phyloP scores from a whole-genome alignment of 2,113 vertebrate species.

The rabbit (Oryctolagus cuniculus) region DNA sequence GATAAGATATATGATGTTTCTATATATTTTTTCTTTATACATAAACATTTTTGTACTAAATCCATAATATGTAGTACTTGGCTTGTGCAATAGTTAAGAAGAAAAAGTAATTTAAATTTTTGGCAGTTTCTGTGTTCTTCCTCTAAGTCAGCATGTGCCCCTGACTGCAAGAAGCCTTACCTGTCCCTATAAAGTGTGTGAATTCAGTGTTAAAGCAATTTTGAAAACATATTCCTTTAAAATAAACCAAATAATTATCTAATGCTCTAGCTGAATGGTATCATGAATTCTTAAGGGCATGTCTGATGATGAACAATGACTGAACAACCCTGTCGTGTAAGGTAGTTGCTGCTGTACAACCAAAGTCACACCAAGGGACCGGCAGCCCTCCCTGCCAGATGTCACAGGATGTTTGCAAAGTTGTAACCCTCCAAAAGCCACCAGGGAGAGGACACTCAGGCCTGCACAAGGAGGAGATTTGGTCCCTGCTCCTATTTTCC shows the following conservation, averaged over 20 bases:
- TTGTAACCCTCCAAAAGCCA: not conserved
- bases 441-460: not conserved
- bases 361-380: not conserved
- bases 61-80: not conserved
- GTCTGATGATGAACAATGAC: not conserved
- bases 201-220: not conserved
- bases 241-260: not conserved
- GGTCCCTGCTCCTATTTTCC: not conserved
- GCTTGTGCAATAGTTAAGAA: not conserved
- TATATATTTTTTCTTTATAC: not conserved
- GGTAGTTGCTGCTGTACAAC: not conserved
- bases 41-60: not conserved
- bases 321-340: not conserved
- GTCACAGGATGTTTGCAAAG: not conserved
- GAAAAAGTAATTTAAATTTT: slow-evolving; percentile 1
- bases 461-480: not conserved
- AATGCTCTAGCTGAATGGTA: not conserved
- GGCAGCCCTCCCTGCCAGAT: not conserved
- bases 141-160: not conserved
- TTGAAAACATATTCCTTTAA: not conserved
- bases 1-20: not conserved
- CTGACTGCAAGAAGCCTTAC: not conserved
- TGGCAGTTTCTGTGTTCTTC: not conserved
- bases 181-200: not conserved
- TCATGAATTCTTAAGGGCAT: not conserved